These are phyloP conservation scores for Oophaga sylvatica DNA, from an alignment of 2,797 vertebrate genomes.

Conservation along the genomic window DNA sequence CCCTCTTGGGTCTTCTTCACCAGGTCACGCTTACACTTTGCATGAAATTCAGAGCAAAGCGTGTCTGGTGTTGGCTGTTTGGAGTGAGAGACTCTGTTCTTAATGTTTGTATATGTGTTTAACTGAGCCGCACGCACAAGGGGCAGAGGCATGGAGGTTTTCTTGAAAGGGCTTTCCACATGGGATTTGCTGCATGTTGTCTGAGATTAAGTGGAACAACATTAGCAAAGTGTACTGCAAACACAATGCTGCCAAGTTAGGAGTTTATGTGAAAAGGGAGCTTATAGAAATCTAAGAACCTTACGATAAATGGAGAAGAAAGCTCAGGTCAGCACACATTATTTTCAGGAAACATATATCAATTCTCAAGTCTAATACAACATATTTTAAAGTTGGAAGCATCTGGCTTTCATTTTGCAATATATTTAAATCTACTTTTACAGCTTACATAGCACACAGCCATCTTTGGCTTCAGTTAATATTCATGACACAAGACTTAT, in stretches of 20 bases:
- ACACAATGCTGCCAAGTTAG: slow-evolving; percentile 38
- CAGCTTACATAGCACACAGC: neutral
- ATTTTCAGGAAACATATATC: slow-evolving; percentile 26
- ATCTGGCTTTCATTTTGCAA: slow-evolving; percentile 17
- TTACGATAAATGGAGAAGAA: slow-evolving; percentile 19
- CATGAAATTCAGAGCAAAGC: slow-evolving; percentile 29
- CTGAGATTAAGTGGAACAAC: slow-evolving; percentile 60
- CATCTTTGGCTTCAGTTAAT: slow-evolving; percentile 1
- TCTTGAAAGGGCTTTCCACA: slow-evolving; percentile 42
- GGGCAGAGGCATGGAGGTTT: slow-evolving; percentile 44
- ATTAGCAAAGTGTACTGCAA: slow-evolving; percentile 53
- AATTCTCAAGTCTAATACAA: slow-evolving; percentile 15
- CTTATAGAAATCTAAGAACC: slow-evolving; percentile 20
- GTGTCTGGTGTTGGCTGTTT: slow-evolving; percentile 34
- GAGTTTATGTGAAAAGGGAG: slow-evolving; percentile 5
- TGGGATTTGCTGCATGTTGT: slow-evolving; percentile 60
- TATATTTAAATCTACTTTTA: neutral
- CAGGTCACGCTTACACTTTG: slow-evolving; percentile 51
- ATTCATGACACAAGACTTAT: slow-evolving; percentile 5
- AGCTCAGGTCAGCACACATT: slow-evolving; percentile 13
- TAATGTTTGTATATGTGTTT: slow-evolving; percentile 54
- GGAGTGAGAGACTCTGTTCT: slow-evolving; percentile 36
- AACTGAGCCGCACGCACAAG: slow-evolving; percentile 54
- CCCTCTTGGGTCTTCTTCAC: slow-evolving; percentile 43
- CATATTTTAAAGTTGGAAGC: slow-evolving; percentile 21